Base-by-base conservation (phyloP, 2,888 invertebrate genomes). In the Lasius fuliginosus region DNA sequence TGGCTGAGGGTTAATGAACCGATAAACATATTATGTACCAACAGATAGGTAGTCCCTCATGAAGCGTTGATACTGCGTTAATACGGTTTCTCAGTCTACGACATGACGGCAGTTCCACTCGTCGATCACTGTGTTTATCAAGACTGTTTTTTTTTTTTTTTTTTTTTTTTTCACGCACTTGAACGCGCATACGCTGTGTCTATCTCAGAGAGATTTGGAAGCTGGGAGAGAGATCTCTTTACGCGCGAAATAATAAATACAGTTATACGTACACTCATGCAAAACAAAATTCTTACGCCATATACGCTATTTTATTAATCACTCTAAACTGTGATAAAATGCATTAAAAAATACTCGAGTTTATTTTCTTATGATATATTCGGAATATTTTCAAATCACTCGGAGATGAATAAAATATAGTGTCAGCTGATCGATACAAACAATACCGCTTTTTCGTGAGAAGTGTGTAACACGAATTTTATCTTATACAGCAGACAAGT, bases 121-220 rank as follows among this genome's bases (percentile, higher is more conserved):
- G 30, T 68, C 56, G 49, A 49, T 27, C 71, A 60, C 18, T 58
- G 84, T 89, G 86, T 89, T 89, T 88, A 89, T 76, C 27, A 36
- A 56, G 33, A 73, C 30, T 71, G 60, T 71, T 81, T 49, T 23
- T 23, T 23, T 23, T 23, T 23, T 23, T 60, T 60, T n/a, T 71
- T 81, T 49, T 23, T 23, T 23, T 23, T 23, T 23, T 23, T 60
- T 60, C 46, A 15, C 71, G 40, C 67, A 67, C 76, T 67, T 76
- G 67, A 67, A n/a, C 30, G 30, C 30, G 30, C n/a, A 23, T 46
- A 46, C 12, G 53, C 58, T 42, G 30, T 77, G 60, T 79, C 60
- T 68, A 79, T 49, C 56, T 60, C 58, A 42, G 23, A 33, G 53
- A 53, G 53, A 53, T 53, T 53, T 23, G 33, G 18, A 42, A 46